Evolutionary conservation across 2,797 vertebrate species (phyloP).

Genomic region (Intellagama lesueurii): DNA sequence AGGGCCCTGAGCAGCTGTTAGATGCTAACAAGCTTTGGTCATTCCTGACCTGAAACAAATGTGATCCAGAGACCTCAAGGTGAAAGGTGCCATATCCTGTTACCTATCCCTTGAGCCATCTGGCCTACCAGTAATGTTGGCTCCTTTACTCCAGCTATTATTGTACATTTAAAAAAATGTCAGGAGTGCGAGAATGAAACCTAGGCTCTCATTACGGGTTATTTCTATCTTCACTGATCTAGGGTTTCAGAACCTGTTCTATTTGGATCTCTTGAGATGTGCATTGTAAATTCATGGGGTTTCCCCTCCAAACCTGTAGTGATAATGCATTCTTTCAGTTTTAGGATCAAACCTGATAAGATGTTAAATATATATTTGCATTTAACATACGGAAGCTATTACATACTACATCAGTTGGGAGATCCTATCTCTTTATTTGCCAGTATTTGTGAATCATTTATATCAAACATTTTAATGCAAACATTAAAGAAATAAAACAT

Average conservation of each 20-base stretch:
- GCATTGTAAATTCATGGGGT: not conserved
- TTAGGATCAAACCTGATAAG: not conserved
- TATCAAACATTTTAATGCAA: not conserved
- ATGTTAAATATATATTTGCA: not conserved
- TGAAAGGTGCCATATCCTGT: conserved; percentile 69
- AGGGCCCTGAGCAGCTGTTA: conserved; percentile 66
- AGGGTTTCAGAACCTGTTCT: conserved; percentile 62
- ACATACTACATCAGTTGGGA: not conserved
- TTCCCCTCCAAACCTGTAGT: not conserved
- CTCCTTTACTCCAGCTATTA: conserved; percentile 70
- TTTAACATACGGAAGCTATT: not conserved
- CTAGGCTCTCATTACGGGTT: conserved; percentile 66
- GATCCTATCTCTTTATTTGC: not conserved
- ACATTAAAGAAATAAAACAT: not conserved
- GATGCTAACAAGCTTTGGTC: conserved; percentile 68
- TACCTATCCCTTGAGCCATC: conserved; percentile 67
- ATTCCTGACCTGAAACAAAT: conserved; percentile 65
- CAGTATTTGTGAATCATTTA: not conserved
- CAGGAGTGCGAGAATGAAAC: conserved; percentile 66
- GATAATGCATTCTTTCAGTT: not conserved
- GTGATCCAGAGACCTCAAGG: conserved; percentile 71
- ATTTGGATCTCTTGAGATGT: conserved; percentile 27
- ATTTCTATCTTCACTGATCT: conserved; percentile 69
- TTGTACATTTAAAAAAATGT: conserved; percentile 72
- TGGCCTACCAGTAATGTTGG: conserved; percentile 68